Conservation (phyloP, 2,113 vertebrate species). For the Syngnathus scovelli region DNA sequence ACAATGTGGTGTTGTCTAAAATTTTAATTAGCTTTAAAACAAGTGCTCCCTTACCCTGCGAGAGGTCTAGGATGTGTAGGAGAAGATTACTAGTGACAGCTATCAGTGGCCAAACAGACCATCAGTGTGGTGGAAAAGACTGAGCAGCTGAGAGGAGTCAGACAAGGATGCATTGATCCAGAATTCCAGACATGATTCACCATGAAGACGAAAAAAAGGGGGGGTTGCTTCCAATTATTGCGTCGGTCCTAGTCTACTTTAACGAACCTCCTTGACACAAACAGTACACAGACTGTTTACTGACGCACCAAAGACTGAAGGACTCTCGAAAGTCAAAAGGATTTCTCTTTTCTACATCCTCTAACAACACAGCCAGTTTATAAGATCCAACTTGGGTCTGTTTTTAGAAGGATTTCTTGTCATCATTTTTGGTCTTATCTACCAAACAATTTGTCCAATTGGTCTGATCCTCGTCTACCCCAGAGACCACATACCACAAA, state of each 20-base stretch:
- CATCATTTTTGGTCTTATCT: not conserved
- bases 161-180: slow-evolving; percentile 19
- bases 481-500: not conserved
- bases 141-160: slow-evolving; percentile 29
- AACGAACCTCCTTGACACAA: not conserved
- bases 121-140: slow-evolving; percentile 46
- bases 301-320: not conserved
- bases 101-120: slow-evolving; percentile 43
- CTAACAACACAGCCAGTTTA: not conserved
- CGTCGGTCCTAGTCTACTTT: not conserved
- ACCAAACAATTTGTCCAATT: not conserved
- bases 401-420: not conserved
- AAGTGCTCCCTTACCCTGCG: slow-evolving; percentile 22
- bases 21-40: slow-evolving; percentile 68
- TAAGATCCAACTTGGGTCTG: not conserved
- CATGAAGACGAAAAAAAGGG: not conserved
- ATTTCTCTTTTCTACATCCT: not conserved
- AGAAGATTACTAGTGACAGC: slow-evolving; percentile 65
- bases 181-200: slow-evolving; percentile 4
- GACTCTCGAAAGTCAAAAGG: not conserved
- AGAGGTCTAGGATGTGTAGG: slow-evolving; percentile 39
- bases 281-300: not conserved
- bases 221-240: not conserved
- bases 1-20: slow-evolving; percentile 53
- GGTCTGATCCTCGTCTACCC: no score